Percentiles rank a stretch among this genome's conserved stretches.
phyloP scores from a whole-genome alignment of 92 coral and sea anemone genomes.

The Palythoa grandiflora region DNA sequence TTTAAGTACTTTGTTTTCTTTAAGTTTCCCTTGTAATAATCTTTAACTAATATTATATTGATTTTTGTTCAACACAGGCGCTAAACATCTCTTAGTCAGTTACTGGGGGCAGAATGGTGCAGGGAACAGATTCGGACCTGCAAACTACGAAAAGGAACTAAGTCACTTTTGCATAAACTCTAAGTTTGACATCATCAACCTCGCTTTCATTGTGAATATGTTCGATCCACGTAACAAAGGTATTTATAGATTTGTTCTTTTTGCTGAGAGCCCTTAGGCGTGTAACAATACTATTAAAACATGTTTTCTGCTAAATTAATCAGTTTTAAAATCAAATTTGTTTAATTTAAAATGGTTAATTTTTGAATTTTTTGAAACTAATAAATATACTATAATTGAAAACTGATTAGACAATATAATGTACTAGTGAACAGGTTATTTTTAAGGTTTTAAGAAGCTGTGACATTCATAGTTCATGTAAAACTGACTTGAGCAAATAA shows the following conservation, averaged over 20 bases:
- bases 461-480: too few relatives aligned
- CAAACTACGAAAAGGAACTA: conserved; percentile 78
- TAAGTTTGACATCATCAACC: conserved; percentile 65
- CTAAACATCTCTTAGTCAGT: conserved; percentile 73
- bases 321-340: too few relatives aligned
- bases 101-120: conserved; percentile 97
- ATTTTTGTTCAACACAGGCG: neutral
- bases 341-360: too few relatives aligned
- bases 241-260: neutral
- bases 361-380: too few relatives aligned
- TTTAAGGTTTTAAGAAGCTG: too few relatives aligned
- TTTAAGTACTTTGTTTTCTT: neutral
- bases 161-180: conserved; percentile 73
- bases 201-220: conserved; percentile 1
- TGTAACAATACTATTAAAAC: conserved; percentile 36
- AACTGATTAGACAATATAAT: too few relatives aligned
- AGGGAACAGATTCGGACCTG: conserved; percentile 79
- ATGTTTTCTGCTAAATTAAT: too few relatives aligned
- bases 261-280: too few relatives aligned
- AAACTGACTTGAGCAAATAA: too few relatives aligned
- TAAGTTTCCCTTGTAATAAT: neutral
- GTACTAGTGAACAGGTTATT: too few relatives aligned
- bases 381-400: too few relatives aligned
- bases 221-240: neutral
- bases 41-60: neutral